Evolutionary conservation across 2,888 invertebrate genomes (phyloP), one percentile per base, ranked within the genome.

Genomic region (Spodoptera exigua): DNA sequence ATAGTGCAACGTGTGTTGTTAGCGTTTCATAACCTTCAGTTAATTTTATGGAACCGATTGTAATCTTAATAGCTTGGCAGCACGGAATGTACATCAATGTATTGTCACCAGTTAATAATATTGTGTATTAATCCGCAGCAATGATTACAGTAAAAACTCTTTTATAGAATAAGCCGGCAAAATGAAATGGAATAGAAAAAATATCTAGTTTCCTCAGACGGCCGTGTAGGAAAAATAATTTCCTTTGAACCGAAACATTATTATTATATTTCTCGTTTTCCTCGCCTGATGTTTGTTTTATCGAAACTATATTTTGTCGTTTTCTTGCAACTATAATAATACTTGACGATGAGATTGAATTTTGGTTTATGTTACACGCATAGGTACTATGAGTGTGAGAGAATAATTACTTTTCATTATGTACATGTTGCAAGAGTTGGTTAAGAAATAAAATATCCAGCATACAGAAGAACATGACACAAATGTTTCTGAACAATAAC

Each of bases 31-130:
- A 76, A 61, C 70, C 73, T 80, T 80, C 66, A 63, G 80, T 80
- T 81, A 84, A 81, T 80, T 83, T 80, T 79, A 80, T 79, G 78
- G 61, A 63, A 61, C 60, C 59, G 86, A 88, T 88, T 79, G 52
- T 56, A 63, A 86, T 88, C 86, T 82, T 78, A 83, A 86, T 83
- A 66, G 76, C 63, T 56, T 51, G 41, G 55, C 49, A 73, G 66
- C 81, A 82, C 76, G 80, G 60, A 71, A 78, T 59, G 48, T 70
- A 64, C 54, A 62, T 48, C 66, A 45, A 56, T 59, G 62, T 69
- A 67, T 68, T 72, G 69, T 76, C 76, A 76, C 59, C 27, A 55
- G 45, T 52, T 55, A 58, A 70, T 73, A 43, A 47, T 66, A 69
- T 74, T 71, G 46, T 40, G 39, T 37, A 52, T 40, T 68, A 69